These are phyloP conservation scores for Bombus picipes DNA, from an alignment of 1,140 invertebrate species.

Conservation along the genomic window DNA sequence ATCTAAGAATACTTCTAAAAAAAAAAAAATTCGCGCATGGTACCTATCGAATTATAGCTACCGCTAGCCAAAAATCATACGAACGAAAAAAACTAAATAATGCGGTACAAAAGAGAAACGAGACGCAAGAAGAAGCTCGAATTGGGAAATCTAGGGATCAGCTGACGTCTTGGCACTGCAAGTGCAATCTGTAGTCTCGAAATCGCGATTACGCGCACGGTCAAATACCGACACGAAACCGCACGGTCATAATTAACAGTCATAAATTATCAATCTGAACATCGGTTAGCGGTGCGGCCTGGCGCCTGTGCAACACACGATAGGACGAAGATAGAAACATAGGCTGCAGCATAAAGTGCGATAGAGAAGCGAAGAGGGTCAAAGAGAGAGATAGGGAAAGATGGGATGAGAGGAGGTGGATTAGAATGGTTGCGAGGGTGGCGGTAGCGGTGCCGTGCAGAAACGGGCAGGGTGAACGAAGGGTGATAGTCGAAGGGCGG, in stretches of 20 bases:
- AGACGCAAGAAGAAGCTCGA: neutral
- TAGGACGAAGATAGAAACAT: slow-evolving; percentile 50
- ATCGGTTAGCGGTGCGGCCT: slow-evolving; percentile 77
- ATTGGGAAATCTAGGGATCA: neutral
- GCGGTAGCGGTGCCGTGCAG: slow-evolving; percentile 49
- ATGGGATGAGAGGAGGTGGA: slow-evolving; percentile 35
- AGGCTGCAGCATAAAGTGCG: slow-evolving; percentile 56
- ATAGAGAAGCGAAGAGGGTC: slow-evolving; percentile 51
- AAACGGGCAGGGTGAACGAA: slow-evolving; percentile 66
- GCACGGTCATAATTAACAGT: slow-evolving; percentile 81
- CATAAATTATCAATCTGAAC: slow-evolving; percentile 83
- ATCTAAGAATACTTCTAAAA: too few species aligned
- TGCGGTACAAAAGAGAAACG: too few species aligned
- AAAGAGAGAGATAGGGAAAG: slow-evolving; percentile 56
- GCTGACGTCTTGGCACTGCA: neutral
- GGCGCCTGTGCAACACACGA: slow-evolving; percentile 67
- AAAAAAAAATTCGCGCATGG: too few species aligned
- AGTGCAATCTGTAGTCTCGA: slow-evolving; percentile 27
- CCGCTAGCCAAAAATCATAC: too few species aligned
- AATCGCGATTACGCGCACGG: slow-evolving; percentile 65
- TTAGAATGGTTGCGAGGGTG: slow-evolving; percentile 31
- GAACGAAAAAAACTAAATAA: too few species aligned
- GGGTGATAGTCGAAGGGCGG: slow-evolving; percentile 73
- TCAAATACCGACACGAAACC: slow-evolving; percentile 71
- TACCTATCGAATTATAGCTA: too few species aligned